Evolutionary conservation across 2,888 invertebrate species (phyloP).

Genomic region (Cabera pusaria): DNA sequence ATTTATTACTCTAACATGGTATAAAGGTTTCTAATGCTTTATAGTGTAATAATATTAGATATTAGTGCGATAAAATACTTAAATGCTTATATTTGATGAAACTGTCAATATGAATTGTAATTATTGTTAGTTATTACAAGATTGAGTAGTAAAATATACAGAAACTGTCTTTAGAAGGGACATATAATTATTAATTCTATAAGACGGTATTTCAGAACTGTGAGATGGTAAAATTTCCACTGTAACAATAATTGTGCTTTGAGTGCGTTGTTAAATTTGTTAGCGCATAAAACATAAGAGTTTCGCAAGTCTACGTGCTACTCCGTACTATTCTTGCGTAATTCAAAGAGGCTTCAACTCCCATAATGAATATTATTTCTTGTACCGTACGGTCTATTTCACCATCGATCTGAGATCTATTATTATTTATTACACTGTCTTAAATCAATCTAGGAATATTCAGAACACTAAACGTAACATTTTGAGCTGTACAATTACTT

Average conservation of each 20-base stretch:
- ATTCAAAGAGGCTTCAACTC: constrained; percentile 3
- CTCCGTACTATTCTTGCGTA: constrained; percentile 2
- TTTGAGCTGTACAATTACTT: too few relatives aligned
- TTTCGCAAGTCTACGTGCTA: constrained; percentile 5
- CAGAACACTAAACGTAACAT: too few relatives aligned
- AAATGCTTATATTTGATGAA: too few relatives aligned
- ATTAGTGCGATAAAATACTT: too few relatives aligned
- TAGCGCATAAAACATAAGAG: background rate
- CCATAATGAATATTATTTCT: constrained; percentile 15
- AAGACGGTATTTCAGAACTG: too few relatives aligned
- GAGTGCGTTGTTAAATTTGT: too few relatives aligned
- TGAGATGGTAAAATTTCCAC: too few relatives aligned
- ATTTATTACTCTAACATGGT: constrained; percentile 29
- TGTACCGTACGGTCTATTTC: constrained; percentile 11
- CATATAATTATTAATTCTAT: too few relatives aligned
- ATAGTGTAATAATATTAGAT: too few relatives aligned
- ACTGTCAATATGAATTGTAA: constrained; percentile 5
- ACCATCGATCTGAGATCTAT: constrained; percentile 7
- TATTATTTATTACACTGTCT: constrained; percentile 18
- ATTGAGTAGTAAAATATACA: background rate
- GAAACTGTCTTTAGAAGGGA: too few relatives aligned
- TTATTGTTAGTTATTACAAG: too few relatives aligned
- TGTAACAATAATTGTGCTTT: too few relatives aligned
- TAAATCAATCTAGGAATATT: constrained; percentile 13
- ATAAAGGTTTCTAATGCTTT: constrained; percentile 20